phyloP scores from a whole-genome alignment of 2,797 vertebrate genomes.

The Lycodopsis pacificus region DNA sequence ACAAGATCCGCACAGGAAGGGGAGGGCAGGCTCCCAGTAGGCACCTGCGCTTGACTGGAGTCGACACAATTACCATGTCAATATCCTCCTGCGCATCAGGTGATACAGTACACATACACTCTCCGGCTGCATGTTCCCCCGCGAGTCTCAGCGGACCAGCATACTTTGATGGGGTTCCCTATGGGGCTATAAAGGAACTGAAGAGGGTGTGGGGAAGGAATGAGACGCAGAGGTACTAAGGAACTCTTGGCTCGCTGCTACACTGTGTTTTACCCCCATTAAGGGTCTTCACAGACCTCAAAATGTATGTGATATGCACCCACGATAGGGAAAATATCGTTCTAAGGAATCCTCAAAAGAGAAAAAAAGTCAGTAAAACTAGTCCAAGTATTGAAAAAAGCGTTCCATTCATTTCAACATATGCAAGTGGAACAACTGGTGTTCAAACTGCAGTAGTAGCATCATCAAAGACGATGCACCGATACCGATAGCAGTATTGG shows the following conservation, averaged over 20 bases:
- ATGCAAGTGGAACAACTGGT: neutral
- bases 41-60: conserved; percentile 93
- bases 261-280: conserved; percentile 57
- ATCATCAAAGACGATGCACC: conserved; percentile 9
- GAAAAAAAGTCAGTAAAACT: conserved; percentile 23
- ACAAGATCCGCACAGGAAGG: conserved; percentile 87
- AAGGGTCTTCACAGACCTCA: conserved; percentile 40
- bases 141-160: conserved; percentile 85
- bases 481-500: neutral
- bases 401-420: neutral
- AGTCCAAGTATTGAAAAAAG: neutral
- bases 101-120: conserved; percentile 88
- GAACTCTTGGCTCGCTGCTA: conserved; percentile 47
- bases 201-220: conserved; percentile 58
- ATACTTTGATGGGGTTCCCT: conserved; percentile 81
- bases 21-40: conserved; percentile 86
- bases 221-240: conserved; percentile 54
- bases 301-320: conserved; percentile 35
- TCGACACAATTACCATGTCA: conserved; percentile 95
- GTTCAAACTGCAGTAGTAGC: conserved; percentile 24
- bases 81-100: conserved; percentile 89
- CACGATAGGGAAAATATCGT: conserved; percentile 14
- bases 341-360: conserved; percentile 16
- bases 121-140: conserved; percentile 88
- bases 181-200: conserved; percentile 66